Percentiles rank a stretch among this genome's conserved stretches.
These are phyloP conservation scores for Aegithalos caudatus DNA, from an alignment of 2,113 vertebrate genomes.

Conservation along the genomic window DNA sequence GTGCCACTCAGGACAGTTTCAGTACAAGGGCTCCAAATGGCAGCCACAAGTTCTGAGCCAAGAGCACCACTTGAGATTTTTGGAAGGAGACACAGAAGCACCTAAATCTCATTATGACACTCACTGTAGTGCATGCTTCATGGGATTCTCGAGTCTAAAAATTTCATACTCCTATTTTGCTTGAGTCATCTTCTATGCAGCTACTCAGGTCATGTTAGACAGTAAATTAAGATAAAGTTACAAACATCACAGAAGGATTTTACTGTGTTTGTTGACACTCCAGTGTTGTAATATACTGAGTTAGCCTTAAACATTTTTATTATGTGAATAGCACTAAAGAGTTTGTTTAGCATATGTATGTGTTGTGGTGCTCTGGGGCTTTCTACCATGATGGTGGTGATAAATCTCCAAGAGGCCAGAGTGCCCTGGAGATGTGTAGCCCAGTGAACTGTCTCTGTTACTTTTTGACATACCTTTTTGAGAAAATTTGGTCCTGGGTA, in stretches of 20 bases:
- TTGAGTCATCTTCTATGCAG: neutral
- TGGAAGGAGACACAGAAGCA: neutral
- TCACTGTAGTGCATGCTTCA: neutral
- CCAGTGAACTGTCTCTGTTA: neutral
- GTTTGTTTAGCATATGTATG: neutral
- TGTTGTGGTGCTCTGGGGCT: neutral
- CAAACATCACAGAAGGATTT: neutral
- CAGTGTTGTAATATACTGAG: neutral
- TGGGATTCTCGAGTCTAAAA: neutral
- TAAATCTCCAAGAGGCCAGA: neutral
- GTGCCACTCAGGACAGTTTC: neutral
- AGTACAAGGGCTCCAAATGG: neutral
- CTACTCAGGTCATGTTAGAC: accelerated
- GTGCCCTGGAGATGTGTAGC: neutral
- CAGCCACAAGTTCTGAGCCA: neutral
- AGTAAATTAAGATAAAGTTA: neutral
- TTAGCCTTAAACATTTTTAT: neutral
- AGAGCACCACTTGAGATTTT: neutral
- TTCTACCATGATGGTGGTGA: neutral
- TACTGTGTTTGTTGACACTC: neutral
- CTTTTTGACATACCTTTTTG: neutral
- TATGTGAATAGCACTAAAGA: neutral
- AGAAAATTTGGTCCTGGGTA: neutral
- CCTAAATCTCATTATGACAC: neutral
- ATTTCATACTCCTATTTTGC: neutral